Percentiles rank a stretch among this genome's conserved stretches.
phyloP scores from a whole-genome alignment of 2,888 invertebrate species.

The Ferrisia virgata region DNA sequence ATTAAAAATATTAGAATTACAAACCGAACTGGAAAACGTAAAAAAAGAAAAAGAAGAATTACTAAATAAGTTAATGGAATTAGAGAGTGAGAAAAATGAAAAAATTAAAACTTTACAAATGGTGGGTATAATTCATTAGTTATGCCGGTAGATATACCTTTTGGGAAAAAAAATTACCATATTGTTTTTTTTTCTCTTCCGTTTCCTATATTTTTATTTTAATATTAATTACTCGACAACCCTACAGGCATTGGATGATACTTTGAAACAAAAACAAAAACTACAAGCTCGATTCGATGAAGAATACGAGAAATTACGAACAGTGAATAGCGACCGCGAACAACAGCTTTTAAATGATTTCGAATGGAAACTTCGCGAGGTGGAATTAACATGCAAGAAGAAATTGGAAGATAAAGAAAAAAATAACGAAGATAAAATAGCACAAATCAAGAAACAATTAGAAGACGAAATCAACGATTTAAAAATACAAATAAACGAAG shows the following conservation, averaged over 20 bases:
- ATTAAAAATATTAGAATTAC: neutral
- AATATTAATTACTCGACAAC: neutral
- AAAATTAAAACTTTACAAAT: constrained; percentile 37
- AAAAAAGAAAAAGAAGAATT: constrained; percentile 22
- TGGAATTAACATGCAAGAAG: constrained; percentile 67
- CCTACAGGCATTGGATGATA: constrained; percentile 58
- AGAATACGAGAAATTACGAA: constrained; percentile 67
- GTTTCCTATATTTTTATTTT: neutral
- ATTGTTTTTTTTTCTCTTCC: neutral
- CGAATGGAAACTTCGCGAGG: constrained; percentile 78
- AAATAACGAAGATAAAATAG: constrained; percentile 51
- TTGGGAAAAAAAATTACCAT: neutral
- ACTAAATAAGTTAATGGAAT: neutral
- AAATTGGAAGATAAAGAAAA: constrained; percentile 57
- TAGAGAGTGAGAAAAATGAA: constrained; percentile 35
- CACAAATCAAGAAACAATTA: constrained; percentile 48
- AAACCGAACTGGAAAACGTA: constrained; percentile 13
- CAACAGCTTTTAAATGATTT: constrained; percentile 74
- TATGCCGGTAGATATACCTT: neutral
- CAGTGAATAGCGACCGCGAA: constrained; percentile 66
- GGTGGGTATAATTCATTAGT: neutral
- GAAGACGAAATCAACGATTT: constrained; percentile 47
- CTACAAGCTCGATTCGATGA: constrained; percentile 63
- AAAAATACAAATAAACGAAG: constrained; percentile 47
- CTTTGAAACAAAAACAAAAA: constrained; percentile 61